Base-by-base conservation (phyloP, 2,797 vertebrate genomes). In the Sebastes baramenuke region DNA sequence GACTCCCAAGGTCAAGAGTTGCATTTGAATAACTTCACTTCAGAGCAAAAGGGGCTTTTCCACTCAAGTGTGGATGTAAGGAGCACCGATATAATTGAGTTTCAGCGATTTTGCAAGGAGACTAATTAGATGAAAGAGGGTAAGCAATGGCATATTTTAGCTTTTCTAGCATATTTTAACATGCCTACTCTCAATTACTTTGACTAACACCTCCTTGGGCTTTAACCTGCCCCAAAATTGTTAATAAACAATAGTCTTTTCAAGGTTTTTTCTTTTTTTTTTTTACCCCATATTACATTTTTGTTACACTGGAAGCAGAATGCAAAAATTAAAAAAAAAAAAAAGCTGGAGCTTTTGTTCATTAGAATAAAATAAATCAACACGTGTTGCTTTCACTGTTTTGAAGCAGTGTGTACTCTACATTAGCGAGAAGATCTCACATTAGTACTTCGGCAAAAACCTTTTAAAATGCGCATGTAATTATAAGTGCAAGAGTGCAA, bases 1-100 rank as follows among this genome's bases (percentile, higher is more conserved):
- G 75, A 75, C 65, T 69, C 27, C 32, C 76, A 84, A 80, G 81
- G 88, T 89, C 74, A 83, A 74, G 56, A 86, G 68, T 74, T 82
- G 60, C 24, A 61, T 72, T 61, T 67, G n/a, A 80, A 62, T 66
- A 72, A 77, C 18, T 77, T 75, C 27, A 25, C 29, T 30, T 16
- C 54, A 58, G 32, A 66, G 65, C 14, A 34, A 6, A 65, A 71
- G 7, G 20, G 46, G 59, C 27, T 64, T 71, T 77, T 78, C 56
- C 55, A 72, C n/a, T 75, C 22, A 3, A 59, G 69, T 34, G 71
- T 46, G 25, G 30, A 69, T 55, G 66, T 38, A 58, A 75, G 14
- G 29, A 75, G 67, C 60, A 52, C 8, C 25, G n/a, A 30, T 11
- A 64, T 79, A 54, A 78, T 49, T 67, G 32, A 32, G 78, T 75